Evolutionary conservation across 1,140 invertebrate species (phyloP), one percentile per base, ranked within the genome.

Genomic region (Rhopalosiphum maidis): DNA sequence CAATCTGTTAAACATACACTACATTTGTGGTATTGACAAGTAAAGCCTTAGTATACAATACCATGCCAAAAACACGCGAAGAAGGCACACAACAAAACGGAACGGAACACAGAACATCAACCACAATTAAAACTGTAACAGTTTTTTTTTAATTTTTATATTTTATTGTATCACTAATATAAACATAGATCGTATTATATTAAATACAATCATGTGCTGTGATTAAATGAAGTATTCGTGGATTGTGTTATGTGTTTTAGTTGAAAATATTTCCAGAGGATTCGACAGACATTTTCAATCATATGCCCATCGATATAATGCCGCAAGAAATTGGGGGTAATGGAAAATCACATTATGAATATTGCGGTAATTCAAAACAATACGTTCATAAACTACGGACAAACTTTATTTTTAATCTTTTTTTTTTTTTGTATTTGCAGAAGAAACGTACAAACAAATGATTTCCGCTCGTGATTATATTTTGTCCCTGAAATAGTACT

Each of bases 371-470:
- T 91, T 82, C 21, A 37, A 30, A n/a, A 23, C 37, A 85, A 43
- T 43, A 43, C 23, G 9, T 25, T 2, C 30, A 25, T 43, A 23
- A 85, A 41, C 11, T 1, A 85, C 15, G 9, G 35, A 83, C 0
- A 83, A 83, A 37, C 35, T 82, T 85, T 22, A 41, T 37, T 85
- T 41, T 23, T 41, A 41, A 8, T 85, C 15, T 51, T n/a, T 87
- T 7, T 51, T 7, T 51, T 18, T 86, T 89, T 25, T 55, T 89
- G 21, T 55, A 41, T 77, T 48, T 92, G 18, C n/a, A 92, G 91
- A 92, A 82, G 41, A 83, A n/a, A 92, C 68, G 9, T 92, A 51
- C 8, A 8, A 92, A 9, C 3, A 46, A 48, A 92, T 92, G 91
- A 22, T 77, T 1, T 85, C 68, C 15, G 30, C 21, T 37, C 91